These are phyloP conservation scores for Penaeus indicus DNA, from an alignment of 1,140 invertebrate genomes.

Conservation along the genomic window DNA sequence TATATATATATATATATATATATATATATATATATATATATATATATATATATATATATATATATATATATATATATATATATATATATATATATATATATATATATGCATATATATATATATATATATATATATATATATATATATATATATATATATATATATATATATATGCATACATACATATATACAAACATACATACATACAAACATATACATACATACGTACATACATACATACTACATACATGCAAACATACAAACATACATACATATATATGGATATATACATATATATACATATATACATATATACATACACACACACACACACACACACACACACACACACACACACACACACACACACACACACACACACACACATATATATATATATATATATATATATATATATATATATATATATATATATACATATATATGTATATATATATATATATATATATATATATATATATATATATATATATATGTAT, in stretches of 20 bases:
- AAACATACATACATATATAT: neutral
- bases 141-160: neutral
- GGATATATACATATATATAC: neutral
- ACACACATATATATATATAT: conserved; percentile 8
- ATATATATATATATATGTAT: neutral
- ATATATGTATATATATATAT: conserved; percentile 31
- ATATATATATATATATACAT: conserved; percentile 29
- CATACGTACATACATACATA: no score
- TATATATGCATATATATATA: neutral
- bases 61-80: neutral
- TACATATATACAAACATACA: no score
- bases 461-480: conserved; percentile 23
- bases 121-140: neutral
- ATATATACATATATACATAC: conserved; percentile 3
- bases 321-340: neutral
- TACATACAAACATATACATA: no score
- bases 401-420: conserved; percentile 30
- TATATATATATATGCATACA: neutral
- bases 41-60: neutral
- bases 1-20: neutral
- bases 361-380: conserved; percentile 13
- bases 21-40: neutral
- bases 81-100: neutral
- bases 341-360: neutral
- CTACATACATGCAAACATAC: no score